Percentiles rank a stretch among this genome's conserved stretches.
phyloP scores from a whole-genome alignment of 1,140 invertebrate genomes.

The Polypedilum pembai region DNA sequence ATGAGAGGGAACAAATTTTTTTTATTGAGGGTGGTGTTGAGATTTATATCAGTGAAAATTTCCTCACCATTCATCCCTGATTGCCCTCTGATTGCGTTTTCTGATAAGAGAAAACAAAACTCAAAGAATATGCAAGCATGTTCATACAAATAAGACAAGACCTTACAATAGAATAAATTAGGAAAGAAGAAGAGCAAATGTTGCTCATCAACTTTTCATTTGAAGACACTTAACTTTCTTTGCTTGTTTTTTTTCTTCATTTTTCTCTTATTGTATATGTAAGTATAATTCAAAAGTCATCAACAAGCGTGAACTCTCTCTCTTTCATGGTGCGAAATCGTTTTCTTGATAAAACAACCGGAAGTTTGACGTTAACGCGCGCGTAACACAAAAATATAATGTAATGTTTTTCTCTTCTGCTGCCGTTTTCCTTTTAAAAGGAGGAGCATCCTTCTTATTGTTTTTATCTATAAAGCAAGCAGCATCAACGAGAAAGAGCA shows the following conservation, averaged over 20 bases:
- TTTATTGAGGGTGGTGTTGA: background rate
- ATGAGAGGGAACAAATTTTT: background rate
- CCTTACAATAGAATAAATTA: conserved; percentile 1
- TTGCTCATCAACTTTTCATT: no score
- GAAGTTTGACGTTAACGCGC: conserved; percentile 15
- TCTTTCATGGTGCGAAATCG: no score
- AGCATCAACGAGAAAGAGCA: background rate
- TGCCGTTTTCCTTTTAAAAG: background rate
- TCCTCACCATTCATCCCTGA: background rate
- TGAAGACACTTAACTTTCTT: background rate
- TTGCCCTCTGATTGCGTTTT: conserved; percentile 16
- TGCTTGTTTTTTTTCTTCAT: background rate
- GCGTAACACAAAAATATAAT: background rate
- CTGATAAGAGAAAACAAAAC: background rate
- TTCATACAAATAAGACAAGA: background rate
- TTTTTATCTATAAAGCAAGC: background rate
- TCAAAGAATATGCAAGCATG: background rate
- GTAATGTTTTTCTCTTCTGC: background rate
- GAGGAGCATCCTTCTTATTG: background rate
- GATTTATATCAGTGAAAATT: background rate
- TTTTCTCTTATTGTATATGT: background rate
- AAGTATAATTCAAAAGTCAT: conserved; percentile 13
- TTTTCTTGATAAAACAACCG: background rate
- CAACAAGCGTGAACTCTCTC: background rate
- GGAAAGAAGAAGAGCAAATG: background rate